These are phyloP conservation scores for Drosophila nigricruria DNA, from an alignment of 2,888 invertebrate species.

Conservation along the genomic window DNA sequence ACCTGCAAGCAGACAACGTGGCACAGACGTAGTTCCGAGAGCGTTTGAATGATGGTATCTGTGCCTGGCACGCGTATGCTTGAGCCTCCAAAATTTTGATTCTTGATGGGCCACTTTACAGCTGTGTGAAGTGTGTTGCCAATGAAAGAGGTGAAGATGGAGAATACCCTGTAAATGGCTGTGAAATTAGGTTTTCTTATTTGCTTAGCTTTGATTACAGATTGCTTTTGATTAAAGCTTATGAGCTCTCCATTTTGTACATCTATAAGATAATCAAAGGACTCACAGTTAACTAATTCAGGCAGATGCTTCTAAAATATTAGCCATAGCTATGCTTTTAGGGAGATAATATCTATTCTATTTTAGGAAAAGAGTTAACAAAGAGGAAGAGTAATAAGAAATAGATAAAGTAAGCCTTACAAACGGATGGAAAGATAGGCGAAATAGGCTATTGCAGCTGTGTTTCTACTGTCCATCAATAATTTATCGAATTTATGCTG, in stretches of 20 bases:
- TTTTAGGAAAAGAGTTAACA: too few relatives aligned
- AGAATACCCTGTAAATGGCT: constrained; percentile 4
- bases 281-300: too few relatives aligned
- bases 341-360: too few relatives aligned
- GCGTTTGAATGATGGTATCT: constrained; percentile 51
- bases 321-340: too few relatives aligned
- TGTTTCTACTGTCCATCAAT: not conserved
- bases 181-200: not conserved
- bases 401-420: too few relatives aligned
- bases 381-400: too few relatives aligned
- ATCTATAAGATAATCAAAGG: too few relatives aligned
- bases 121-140: constrained; percentile 27
- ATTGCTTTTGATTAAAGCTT: not conserved
- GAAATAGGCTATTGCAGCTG: not conserved
- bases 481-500: not conserved
- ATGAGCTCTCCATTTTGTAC: too few relatives aligned
- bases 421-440: too few relatives aligned
- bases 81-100: constrained; percentile 24
- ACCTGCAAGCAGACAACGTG: constrained; percentile 51
- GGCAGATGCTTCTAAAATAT: too few relatives aligned
- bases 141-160: not conserved
- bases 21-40: constrained; percentile 38
- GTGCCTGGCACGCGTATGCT: constrained; percentile 64
- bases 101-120: constrained; percentile 35
- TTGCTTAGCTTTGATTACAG: not conserved